phyloP scores from a whole-genome alignment of 2,797 vertebrate genomes.

The Anguilla marmorata region DNA sequence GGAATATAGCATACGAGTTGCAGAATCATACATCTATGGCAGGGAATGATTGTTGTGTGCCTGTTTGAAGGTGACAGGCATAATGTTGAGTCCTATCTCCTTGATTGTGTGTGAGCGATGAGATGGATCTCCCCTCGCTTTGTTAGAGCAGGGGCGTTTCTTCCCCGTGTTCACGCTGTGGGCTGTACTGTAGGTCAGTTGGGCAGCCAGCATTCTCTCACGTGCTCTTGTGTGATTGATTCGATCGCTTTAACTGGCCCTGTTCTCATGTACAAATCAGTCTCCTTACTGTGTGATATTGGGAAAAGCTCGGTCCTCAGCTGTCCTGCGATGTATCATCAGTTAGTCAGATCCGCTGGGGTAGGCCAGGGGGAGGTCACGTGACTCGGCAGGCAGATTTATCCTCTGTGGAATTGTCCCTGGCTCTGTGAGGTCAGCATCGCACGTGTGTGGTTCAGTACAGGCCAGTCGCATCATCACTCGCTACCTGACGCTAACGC shows the following conservation, averaged over 20 bases:
- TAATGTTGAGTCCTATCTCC: background rate
- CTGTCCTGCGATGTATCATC: conserved; percentile 65
- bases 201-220: background rate
- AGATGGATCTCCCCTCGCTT: background rate
- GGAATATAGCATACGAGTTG: background rate
- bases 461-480: conserved; percentile 65
- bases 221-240: background rate
- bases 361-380: conserved; percentile 65
- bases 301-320: conserved; percentile 53
- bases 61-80: background rate
- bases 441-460: conserved; percentile 62
- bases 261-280: background rate
- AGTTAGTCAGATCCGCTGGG: conserved; percentile 59
- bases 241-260: background rate
- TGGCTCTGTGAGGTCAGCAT: conserved; percentile 60
- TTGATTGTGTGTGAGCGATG: background rate
- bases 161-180: background rate
- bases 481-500: conserved; percentile 52
- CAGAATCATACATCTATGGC: background rate
- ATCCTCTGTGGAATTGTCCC: conserved; percentile 66
- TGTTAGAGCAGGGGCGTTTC: background rate
- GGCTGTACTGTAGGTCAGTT: background rate
- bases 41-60: background rate
- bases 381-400: conserved; percentile 67
- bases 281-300: conserved; percentile 47